Evolutionary conservation across 2,113 vertebrate species (phyloP).

Genomic region (Vimba vimba): DNA sequence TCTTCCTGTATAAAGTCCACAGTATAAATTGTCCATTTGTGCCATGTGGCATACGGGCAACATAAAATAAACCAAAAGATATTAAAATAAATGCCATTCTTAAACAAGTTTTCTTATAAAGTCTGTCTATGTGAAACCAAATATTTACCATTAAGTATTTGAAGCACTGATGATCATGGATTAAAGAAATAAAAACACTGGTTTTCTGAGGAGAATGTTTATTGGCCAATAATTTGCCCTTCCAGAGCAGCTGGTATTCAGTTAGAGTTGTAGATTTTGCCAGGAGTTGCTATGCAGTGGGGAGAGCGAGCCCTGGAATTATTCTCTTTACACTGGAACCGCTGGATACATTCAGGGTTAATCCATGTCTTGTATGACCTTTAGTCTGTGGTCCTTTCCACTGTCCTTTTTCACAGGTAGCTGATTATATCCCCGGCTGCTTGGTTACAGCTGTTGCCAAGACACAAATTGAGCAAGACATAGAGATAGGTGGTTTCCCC

Average conservation of each 20-base stretch:
- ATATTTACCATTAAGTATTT: not conserved
- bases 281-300: conserved; percentile 54
- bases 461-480: conserved; percentile 17
- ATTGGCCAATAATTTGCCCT: conserved; percentile 63
- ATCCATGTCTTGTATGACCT: not conserved
- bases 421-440: not conserved
- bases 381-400: not conserved
- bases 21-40: not conserved
- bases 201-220: conserved; percentile 45
- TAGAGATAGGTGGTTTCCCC: not conserved
- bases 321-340: conserved; percentile 31
- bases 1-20: conserved; percentile 5
- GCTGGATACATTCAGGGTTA: not conserved
- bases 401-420: not conserved
- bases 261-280: conserved; percentile 10
- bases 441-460: conserved; percentile 24
- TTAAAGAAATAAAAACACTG: not conserved
- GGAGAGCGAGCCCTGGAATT: conserved; percentile 42
- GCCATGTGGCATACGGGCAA: not conserved
- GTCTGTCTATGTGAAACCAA: not conserved
- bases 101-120: not conserved
- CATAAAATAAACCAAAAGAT: not conserved
- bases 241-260: conserved; percentile 54
- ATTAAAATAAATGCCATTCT: not conserved
- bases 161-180: not conserved